Conservation (phyloP, 2,797 vertebrate genomes). For the Oreonectes daqikongensis region DNA sequence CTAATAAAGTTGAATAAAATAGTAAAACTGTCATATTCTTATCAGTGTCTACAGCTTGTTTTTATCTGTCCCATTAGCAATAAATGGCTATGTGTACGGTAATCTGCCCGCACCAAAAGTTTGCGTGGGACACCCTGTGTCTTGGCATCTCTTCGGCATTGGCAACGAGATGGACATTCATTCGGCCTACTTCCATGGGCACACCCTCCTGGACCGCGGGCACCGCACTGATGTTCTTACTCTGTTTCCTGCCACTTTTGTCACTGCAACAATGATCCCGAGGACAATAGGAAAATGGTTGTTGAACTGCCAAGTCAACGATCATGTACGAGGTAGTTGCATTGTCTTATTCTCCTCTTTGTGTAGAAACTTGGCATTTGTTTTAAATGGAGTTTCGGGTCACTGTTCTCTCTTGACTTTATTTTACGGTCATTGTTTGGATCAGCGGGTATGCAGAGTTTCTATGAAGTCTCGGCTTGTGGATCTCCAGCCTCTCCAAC, state of each 20-base stretch:
- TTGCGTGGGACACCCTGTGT: conserved; percentile 70
- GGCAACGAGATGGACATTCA: conserved; percentile 81
- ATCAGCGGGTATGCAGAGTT: conserved; percentile 81
- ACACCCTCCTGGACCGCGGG: conserved; percentile 70
- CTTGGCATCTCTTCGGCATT: conserved; percentile 82
- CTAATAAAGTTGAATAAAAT: background rate
- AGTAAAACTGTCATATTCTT: background rate
- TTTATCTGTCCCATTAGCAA: conserved; percentile 67
- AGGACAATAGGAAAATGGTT: conserved; percentile 76
- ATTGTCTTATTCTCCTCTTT: background rate
- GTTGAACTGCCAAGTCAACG: conserved; percentile 77
- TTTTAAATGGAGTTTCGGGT: too few relatives aligned
- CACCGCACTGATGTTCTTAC: conserved; percentile 77
- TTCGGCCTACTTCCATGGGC: conserved; percentile 79
- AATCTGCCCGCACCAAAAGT: conserved; percentile 75
- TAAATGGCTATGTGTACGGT: conserved; percentile 81
- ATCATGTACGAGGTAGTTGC: conserved; percentile 75
- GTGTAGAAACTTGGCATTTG: too few relatives aligned
- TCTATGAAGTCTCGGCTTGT: conserved; percentile 77
- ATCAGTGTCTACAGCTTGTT: background rate
- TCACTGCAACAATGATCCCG: conserved; percentile 79
- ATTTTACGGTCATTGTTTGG: background rate
- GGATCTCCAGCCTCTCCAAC: conserved; percentile 47
- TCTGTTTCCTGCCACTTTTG: conserved; percentile 82
- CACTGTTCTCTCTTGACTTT: background rate